Base-by-base conservation (phyloP, 2,888 invertebrate species). In the Oscheius sp. region DNA sequence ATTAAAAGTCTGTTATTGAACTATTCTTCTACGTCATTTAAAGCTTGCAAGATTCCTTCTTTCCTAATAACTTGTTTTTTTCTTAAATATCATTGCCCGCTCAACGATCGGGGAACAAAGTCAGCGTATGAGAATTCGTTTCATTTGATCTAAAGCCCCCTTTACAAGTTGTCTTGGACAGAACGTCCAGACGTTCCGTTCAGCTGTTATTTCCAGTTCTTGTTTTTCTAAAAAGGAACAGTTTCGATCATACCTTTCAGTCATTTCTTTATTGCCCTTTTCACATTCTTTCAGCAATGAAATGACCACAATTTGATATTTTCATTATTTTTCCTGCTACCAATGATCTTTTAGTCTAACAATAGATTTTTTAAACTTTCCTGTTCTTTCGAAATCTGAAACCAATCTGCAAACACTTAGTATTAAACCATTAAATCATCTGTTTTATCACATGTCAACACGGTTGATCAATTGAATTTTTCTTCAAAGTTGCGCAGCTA, bases 1-100 rank as follows among this genome's bases (percentile, higher is more conserved):
- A 61, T 61, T 61, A 45, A 61, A 61, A 31, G 17, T 61, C 42
- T 42, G 34, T 27, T 48, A 20, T 25, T 17, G 48, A 48, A 48
- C 48, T 23, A 17, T 23, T 25, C 25, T 20, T 20, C 48, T 17
- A 0, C 48, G 48, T 48, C 48, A 17, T 48, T 42, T 42, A 42
- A 3, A 15, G 42, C 42, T 20, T 20, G 20, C 42, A 15, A 42
- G 12, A 20, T 42, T 42, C 42, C 42, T 3, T 42, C 20, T 42
- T 42, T 3, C 10, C 37, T 37, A 37, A 37, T 15, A 10, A 37
- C 4, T 42, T 42, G n/a, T 42, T 20, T 10, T 42, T 42, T 42
- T 42, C n/a, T 42, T 3, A 42, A 42, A 15, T 10, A 42, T 20
- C 42, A 8, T 20, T 42, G 42, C 42, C 42, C 42, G 1, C 4